These are phyloP conservation scores for Nasonia giraulti DNA, from an alignment of 1,140 invertebrate genomes.

Conservation along the genomic window DNA sequence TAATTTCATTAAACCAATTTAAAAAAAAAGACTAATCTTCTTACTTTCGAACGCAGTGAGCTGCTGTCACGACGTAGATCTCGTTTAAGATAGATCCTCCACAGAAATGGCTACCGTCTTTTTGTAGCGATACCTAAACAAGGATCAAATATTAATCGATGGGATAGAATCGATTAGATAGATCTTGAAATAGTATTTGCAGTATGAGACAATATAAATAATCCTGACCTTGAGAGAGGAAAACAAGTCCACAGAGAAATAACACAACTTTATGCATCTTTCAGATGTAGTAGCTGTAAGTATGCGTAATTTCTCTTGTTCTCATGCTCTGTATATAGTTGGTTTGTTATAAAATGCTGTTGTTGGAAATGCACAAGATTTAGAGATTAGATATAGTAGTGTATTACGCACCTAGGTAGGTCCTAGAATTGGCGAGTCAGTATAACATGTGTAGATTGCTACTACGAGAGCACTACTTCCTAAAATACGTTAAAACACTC, in stretches of 20 bases:
- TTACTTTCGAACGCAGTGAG: slow-evolving; percentile 40
- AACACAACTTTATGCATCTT: neutral
- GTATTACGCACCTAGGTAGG: too few species aligned
- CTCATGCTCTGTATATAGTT: neutral
- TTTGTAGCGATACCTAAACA: slow-evolving; percentile 24
- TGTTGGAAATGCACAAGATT: neutral
- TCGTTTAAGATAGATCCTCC: slow-evolving; percentile 34
- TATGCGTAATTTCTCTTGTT: neutral
- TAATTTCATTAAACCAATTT: neutral
- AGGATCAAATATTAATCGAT: slow-evolving; percentile 8
- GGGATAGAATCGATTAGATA: neutral
- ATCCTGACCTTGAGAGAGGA: neutral
- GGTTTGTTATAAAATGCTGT: neutral
- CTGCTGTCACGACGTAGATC: slow-evolving; percentile 30
- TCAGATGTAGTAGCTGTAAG: neutral
- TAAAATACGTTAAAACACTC: too few species aligned
- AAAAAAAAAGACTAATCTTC: neutral
- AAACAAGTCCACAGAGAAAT: neutral
- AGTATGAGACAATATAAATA: neutral
- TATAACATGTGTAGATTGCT: too few species aligned
- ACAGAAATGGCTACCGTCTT: slow-evolving; percentile 15
- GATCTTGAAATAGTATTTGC: too few species aligned
- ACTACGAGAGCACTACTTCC: too few species aligned
- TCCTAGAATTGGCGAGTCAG: too few species aligned
- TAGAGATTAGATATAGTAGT: neutral